Conservation (phyloP, 1,140 invertebrate genomes). For the Ctenoplectra terminalis region DNA sequence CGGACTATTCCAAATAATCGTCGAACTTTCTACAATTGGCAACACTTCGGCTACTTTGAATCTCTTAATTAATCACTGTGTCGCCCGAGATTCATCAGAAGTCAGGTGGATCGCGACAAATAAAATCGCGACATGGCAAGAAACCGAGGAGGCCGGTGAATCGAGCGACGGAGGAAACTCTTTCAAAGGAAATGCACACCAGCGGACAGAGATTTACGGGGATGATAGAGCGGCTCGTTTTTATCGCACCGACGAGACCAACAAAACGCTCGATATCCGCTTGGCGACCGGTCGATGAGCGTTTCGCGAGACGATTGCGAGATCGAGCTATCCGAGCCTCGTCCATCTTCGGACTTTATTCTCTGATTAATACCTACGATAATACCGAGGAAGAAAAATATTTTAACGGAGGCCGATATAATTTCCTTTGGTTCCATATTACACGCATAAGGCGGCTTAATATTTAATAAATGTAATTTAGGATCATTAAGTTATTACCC, state of each 20-base stretch:
- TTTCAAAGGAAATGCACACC: conserved; percentile 29
- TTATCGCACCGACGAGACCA: conserved; percentile 13
- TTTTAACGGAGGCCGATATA: too few relatives aligned
- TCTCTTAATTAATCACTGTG: not conserved
- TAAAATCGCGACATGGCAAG: conserved; percentile 3
- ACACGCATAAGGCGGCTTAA: too few relatives aligned
- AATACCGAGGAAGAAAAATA: too few relatives aligned
- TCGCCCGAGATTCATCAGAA: not conserved
- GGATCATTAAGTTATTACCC: too few relatives aligned
- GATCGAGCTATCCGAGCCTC: not conserved
- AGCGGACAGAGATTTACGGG: conserved; percentile 17
- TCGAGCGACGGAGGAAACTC: conserved; percentile 25
- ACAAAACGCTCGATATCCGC: conserved; percentile 30
- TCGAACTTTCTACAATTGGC: too few relatives aligned
- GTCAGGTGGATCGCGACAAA: conserved; percentile 12
- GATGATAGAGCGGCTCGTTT: conserved; percentile 26
- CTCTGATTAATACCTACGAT: not conserved
- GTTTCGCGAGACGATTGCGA: not conserved
- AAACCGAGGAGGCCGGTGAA: not conserved
- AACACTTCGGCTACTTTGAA: too few relatives aligned
- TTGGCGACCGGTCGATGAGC: conserved; percentile 4
- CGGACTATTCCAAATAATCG: too few relatives aligned
- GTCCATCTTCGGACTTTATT: not conserved
- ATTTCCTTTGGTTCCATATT: too few relatives aligned
- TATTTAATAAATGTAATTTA: too few relatives aligned